A percentile compares a stretch with the other conserved stretches of the same genome.
These are phyloP conservation scores for Ophiothrix spiculata DNA, from an alignment of 35 echinoderm and acorn worm species.

Conservation along the genomic window DNA sequence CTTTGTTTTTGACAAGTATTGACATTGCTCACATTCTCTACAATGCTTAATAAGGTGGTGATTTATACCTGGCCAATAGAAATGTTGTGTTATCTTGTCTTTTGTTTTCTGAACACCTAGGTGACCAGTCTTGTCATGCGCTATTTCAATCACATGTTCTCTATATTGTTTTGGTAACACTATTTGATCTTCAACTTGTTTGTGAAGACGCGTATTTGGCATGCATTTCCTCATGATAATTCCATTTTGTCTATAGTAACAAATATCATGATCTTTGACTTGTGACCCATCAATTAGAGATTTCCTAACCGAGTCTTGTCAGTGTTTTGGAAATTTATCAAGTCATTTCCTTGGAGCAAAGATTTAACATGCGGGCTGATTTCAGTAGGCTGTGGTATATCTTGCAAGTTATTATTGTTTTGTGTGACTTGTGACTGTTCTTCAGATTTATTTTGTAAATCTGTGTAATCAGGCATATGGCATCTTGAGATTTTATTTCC, in stretches of 20 bases:
- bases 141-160: background rate
- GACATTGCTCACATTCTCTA: background rate
- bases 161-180: background rate
- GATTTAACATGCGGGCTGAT: too few species aligned
- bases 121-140: background rate
- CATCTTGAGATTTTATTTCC: background rate
- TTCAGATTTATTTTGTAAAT: background rate
- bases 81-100: conserved; percentile 1
- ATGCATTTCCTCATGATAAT: background rate
- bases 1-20: background rate
- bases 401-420: background rate
- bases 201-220: background rate
- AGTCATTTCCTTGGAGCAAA: background rate
- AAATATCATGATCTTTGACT: background rate
- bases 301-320: background rate
- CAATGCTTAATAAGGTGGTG: background rate
- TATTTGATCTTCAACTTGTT: background rate
- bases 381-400: background rate
- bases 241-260: too few species aligned
- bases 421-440: too few species aligned
- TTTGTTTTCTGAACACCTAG: background rate
- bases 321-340: background rate
- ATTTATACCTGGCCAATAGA: conserved; percentile 23
- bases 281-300: background rate
- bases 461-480: background rate